Conservation (phyloP, 2,113 vertebrate genomes). For the Tapirus terrestris region DNA sequence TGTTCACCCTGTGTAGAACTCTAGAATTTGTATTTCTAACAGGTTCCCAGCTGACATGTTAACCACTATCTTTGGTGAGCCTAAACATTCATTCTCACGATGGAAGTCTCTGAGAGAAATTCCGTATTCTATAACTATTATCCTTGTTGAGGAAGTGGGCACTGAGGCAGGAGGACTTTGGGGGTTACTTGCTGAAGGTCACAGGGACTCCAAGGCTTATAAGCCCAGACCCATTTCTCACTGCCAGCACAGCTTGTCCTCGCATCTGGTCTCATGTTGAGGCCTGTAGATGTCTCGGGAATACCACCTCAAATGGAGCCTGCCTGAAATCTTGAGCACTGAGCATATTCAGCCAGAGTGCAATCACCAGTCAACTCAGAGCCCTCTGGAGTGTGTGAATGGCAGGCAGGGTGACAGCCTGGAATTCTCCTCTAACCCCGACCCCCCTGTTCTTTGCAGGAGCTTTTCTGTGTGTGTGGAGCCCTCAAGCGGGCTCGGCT, state of each 20-base stretch:
- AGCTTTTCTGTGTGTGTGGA: constrained; percentile 98
- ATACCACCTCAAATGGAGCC: background rate
- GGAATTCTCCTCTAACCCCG: background rate
- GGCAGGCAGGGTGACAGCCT: background rate
- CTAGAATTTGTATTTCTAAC: background rate
- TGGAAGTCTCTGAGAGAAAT: background rate
- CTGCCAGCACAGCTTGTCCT: background rate
- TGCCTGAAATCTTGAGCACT: background rate
- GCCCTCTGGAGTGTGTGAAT: accelerated
- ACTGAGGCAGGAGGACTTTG: background rate
- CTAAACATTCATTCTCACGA: background rate
- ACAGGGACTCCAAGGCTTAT: background rate
- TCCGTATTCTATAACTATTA: accelerated
- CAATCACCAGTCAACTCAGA: background rate
- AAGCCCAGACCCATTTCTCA: background rate
- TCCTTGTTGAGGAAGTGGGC: background rate
- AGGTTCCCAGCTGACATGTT: accelerated
- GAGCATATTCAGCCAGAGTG: too few relatives aligned
- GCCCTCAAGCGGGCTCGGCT: constrained; percentile 97
- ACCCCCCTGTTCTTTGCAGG: constrained; percentile 84
- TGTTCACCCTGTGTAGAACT: background rate
- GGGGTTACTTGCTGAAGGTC: background rate
- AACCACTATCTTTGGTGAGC: background rate
- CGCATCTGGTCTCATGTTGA: background rate
- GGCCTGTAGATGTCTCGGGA: background rate